phyloP scores from a whole-genome alignment of 2,113 vertebrate species.

The Pungitius pungitius region DNA sequence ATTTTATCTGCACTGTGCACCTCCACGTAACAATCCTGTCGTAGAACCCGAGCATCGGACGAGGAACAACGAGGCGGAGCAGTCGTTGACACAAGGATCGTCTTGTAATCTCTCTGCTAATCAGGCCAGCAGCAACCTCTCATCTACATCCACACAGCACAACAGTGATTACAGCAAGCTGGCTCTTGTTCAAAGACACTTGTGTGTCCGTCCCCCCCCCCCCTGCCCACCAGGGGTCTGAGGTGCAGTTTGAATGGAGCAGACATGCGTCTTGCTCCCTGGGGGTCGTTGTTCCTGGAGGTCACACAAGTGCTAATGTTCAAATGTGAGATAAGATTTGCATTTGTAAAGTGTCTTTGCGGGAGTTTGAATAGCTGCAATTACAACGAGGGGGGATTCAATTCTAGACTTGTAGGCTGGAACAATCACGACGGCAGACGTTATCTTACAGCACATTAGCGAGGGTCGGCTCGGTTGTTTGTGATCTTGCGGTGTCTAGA shows the following conservation, averaged over 20 bases:
- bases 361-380: conserved; percentile 1
- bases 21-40: neutral
- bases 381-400: neutral
- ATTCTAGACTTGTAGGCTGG: neutral
- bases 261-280: conserved; percentile 6
- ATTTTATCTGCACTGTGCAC: neutral
- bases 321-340: conserved; percentile 24
- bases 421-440: neutral
- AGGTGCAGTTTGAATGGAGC: neutral
- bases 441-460: neutral
- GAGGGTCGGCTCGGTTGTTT: neutral
- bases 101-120: conserved; percentile 40
- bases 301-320: conserved; percentile 45
- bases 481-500: neutral
- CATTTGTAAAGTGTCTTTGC: conserved; percentile 22
- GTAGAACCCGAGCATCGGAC: neutral
- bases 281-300: conserved; percentile 6
- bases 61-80: neutral
- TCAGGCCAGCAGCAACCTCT: conserved; percentile 21
- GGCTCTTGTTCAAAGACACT: conserved; percentile 51
- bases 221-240: neutral
- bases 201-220: neutral
- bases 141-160: conserved; percentile 57
- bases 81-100: neutral
- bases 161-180: conserved; percentile 32